These are phyloP conservation scores for Meriones unguiculatus DNA, from an alignment of 2,113 vertebrate species.

Conservation along the genomic window DNA sequence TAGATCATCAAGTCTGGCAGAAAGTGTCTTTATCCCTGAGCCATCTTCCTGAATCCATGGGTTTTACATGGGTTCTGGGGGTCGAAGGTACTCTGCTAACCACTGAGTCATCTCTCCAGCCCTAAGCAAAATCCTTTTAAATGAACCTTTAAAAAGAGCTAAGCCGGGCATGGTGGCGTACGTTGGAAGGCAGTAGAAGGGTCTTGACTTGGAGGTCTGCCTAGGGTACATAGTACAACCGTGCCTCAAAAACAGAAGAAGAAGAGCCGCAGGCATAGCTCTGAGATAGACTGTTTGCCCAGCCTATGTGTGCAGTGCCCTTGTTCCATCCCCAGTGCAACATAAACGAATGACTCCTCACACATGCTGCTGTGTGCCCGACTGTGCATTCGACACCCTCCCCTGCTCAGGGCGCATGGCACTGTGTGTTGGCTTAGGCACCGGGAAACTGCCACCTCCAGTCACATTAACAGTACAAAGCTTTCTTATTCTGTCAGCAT, in stretches of 20 bases:
- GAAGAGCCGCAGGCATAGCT: neutral
- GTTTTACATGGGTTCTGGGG: neutral
- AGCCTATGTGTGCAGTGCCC: neutral
- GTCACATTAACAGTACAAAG: slow-evolving; percentile 3
- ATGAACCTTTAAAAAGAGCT: neutral
- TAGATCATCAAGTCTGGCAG: neutral
- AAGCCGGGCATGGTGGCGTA: neutral
- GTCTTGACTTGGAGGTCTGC: neutral
- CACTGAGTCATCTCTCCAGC: neutral
- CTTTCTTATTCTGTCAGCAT: neutral
- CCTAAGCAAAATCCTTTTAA: neutral
- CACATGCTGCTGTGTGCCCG: neutral
- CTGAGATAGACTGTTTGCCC: neutral
- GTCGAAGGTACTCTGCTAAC: neutral
- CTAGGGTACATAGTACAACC: neutral
- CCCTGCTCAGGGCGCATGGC: neutral
- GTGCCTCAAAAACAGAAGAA: neutral
- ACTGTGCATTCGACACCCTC: neutral
- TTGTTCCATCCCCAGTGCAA: neutral
- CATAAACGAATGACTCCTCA: neutral
- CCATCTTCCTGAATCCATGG: neutral
- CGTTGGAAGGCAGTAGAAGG: neutral
- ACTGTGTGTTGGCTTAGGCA: neutral
- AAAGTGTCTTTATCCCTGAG: neutral
- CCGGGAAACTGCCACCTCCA: neutral